Base-by-base conservation (phyloP, 2,888 invertebrate genomes). In the Arrhopalites spinosus region DNA sequence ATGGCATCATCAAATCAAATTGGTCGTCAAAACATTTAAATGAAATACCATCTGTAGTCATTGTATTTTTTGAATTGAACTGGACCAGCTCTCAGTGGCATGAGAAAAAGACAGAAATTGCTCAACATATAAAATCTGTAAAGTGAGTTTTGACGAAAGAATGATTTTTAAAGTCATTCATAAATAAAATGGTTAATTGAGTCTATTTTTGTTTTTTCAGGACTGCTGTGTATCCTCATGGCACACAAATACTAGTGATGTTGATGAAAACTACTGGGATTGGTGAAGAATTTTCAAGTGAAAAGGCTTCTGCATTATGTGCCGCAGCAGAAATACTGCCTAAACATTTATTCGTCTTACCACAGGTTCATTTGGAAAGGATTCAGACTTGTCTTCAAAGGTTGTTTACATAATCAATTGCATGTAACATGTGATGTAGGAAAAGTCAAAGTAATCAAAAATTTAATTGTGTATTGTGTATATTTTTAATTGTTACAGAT, bases 31-130 rank as follows among this genome's bases (percentile, higher is more conserved):
- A 99, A 86, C 95, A 98, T 84, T 88, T 96, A 50, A 91, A 92
- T 81, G 89, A 93, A 75, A 89, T 98, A 79, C 98, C 99, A 11
- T 92, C 98, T 0, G 92, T 98, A 0, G 92, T 96, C 30, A 96
- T 97, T 1, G 90, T 97, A 78, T 99, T 98, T 86, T 95, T 94
- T 85, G 98, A 99, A 84, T 90, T 98, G 85, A 98, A 98, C 86
- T 99, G 98, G 98, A 94, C 95, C 85, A 97, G 98, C 86, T 88
- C 90, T 0, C 90, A 91, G 79, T 98, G 98, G 97, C 93, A 93
- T 82, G 98, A 98, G 82, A 96, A 94, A 85, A 94, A 95, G 84
- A 91, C 94, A 83, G 97, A 97, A 86, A 97, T 96, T 86, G 93
- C 95, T 11, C 93, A 93, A 0, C 89, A 93, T 83, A 93, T 98